A percentile compares a stretch with the other conserved stretches of the same genome.
phyloP scores from a whole-genome alignment of 2,888 invertebrate genomes.

The Cremastinae sp. region DNA sequence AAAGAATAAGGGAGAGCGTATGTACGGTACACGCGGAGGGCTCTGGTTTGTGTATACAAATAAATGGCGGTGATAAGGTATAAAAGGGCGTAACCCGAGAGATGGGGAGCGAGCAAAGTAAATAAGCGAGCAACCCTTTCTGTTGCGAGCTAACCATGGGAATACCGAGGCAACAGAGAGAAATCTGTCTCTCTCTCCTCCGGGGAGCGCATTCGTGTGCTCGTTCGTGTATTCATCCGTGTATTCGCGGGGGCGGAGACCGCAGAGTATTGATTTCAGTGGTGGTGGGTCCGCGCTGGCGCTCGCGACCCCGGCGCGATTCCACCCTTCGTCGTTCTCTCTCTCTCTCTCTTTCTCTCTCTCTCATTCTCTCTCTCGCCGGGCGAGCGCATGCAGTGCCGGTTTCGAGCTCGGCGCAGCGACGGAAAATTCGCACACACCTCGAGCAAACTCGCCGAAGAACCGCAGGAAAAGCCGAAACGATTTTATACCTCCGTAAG shows the following conservation, averaged over 20 bases:
- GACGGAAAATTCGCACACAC: slow-evolving; percentile 32
- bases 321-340: slow-evolving; percentile 64
- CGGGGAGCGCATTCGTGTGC: slow-evolving; percentile 65
- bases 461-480: slow-evolving; percentile 30
- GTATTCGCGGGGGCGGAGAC: slow-evolving; percentile 78
- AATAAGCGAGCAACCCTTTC: background rate
- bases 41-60: background rate
- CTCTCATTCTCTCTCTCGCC: slow-evolving; percentile 56
- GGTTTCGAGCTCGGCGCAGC: slow-evolving; percentile 40
- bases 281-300: slow-evolving; percentile 68
- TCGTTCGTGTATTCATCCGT: slow-evolving; percentile 74
- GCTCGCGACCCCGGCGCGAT: slow-evolving; percentile 64
- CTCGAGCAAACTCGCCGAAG: background rate
- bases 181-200: slow-evolving; percentile 7
- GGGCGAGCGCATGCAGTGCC: slow-evolving; percentile 33
- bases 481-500: slow-evolving; percentile 41
- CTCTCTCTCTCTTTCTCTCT: slow-evolving; percentile 60
- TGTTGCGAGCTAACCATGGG: background rate
- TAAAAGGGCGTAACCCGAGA: slow-evolving; percentile 17
- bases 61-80: background rate
- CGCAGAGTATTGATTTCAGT: slow-evolving; percentile 79
- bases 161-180: slow-evolving; percentile 1
- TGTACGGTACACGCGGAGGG: background rate
- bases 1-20: slow-evolving; percentile 13
- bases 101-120: slow-evolving; percentile 3